A percentile compares a stretch with the other conserved stretches of the same genome.
Evolutionary conservation across 1,140 invertebrate genomes (phyloP).

Genomic region (Bombyx mori): DNA sequence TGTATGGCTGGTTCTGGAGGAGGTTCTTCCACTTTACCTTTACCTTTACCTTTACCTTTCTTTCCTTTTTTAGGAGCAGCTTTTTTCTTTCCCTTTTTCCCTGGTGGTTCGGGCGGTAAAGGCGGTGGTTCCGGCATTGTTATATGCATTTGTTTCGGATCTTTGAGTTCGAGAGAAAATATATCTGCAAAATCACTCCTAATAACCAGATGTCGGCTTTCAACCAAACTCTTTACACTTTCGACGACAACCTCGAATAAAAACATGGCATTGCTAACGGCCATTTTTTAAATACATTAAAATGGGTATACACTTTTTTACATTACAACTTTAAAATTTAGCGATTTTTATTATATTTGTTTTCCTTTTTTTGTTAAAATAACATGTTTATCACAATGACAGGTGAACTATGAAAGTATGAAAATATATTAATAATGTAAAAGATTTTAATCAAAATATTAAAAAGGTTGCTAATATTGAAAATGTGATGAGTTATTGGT

Average conservation of each 20-base stretch:
- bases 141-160: constrained; percentile 61
- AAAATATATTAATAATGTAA: too few species aligned
- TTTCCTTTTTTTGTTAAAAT: neutral
- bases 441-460: too few species aligned
- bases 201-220: constrained; percentile 45
- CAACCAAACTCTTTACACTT: constrained; percentile 45
- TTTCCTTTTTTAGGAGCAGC: constrained; percentile 38
- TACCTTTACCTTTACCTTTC: constrained; percentile 34
- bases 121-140: constrained; percentile 58
- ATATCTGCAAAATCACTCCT: constrained; percentile 57
- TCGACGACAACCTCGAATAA: constrained; percentile 62
- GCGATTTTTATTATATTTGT: neutral
- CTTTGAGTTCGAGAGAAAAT: constrained; percentile 60
- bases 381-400: constrained; percentile 11
- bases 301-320: constrained; percentile 6
- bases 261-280: constrained; percentile 49
- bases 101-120: constrained; percentile 49
- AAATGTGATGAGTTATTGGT: too few species aligned
- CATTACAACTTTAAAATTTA: constrained; percentile 2
- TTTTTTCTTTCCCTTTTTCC: constrained; percentile 50
- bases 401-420: constrained; percentile 8
- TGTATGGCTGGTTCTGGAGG: constrained; percentile 56
- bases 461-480: too few species aligned
- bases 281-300: constrained; percentile 35
- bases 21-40: constrained; percentile 33